Evolutionary conservation across 2,797 vertebrate species (phyloP), one percentile per base, ranked within the genome.

Genomic region (Chiloscyllium punctatum): DNA sequence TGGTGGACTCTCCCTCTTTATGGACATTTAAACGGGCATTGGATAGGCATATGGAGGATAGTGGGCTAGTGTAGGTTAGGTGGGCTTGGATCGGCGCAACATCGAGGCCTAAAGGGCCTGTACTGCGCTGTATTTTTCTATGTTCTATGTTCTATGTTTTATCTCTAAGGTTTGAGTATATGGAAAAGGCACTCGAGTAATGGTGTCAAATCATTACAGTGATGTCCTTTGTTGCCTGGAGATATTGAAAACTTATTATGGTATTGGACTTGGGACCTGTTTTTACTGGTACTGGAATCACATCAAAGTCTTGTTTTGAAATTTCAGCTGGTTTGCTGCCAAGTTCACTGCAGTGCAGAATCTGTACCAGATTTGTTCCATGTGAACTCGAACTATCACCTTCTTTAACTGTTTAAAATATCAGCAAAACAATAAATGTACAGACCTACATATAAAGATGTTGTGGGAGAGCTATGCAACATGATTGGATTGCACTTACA

Each of bases 271-370:
- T 51, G 48, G 71, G 15, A 53, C 42, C 42, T 57, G 42, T 74
- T 51, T 77, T 7, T 69, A 71, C 42, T 94, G 57, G 18, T 94
- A 94, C 94, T 51, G 94, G 94, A 30, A 51, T 95, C 94, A 95
- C 48, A 74, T 72, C 27, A 95, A 95, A 77, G 42, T 4, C 42
- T 77, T 95, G 37, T 33, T 95, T 94, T 94, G 48, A 74, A 74
- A 25, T 11, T 0, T 69, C 42, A 53, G 9, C 2, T 23, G 42
- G 27, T 51, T 95, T 74, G 94, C 48, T 95, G 94, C 90, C 90
- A 95, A 95, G n/a, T 42, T 69, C 37, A 51, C 53, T 74, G 48
- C 94, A 33, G 42, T 33, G 69, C 4, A 77, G 71, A 95, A 74
- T 95, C 69, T 53, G 25, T 74, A 33, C 37, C 48, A 94, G 68